A percentile compares a stretch with the other conserved stretches of the same genome.
These are phyloP conservation scores for Hydropotes inermis DNA, from an alignment of 2,113 vertebrate species.

Conservation along the genomic window DNA sequence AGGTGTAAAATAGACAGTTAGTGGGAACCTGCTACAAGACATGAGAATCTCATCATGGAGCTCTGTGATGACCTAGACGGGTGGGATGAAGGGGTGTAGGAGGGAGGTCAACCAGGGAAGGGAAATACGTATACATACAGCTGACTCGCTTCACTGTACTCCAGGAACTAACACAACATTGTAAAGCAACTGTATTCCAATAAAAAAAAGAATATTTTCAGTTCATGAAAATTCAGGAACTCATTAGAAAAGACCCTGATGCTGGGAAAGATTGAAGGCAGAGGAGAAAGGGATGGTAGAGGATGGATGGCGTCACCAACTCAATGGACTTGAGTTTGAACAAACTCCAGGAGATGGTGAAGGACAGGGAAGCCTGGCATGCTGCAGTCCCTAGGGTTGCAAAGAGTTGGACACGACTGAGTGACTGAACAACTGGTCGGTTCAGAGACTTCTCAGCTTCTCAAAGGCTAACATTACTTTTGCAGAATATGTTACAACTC, in stretches of 20 bases:
- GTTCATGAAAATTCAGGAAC: background rate
- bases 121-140: background rate
- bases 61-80: background rate
- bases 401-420: background rate
- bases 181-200: background rate
- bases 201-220: background rate
- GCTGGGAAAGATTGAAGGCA: background rate
- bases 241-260: background rate
- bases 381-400: background rate
- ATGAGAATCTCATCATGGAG: background rate
- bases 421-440: background rate
- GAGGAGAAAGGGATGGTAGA: background rate
- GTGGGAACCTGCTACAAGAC: background rate
- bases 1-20: background rate
- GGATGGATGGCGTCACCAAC: background rate
- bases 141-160: background rate
- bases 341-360: background rate
- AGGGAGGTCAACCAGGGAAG: background rate
- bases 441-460: background rate
- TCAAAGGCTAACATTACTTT: background rate
- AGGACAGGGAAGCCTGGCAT: background rate
- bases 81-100: background rate
- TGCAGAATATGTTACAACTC: background rate
- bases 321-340: background rate
- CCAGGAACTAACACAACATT: background rate